These are phyloP conservation scores for Sylvicola fuscatus DNA, from an alignment of 2,888 invertebrate genomes.

Conservation along the genomic window DNA sequence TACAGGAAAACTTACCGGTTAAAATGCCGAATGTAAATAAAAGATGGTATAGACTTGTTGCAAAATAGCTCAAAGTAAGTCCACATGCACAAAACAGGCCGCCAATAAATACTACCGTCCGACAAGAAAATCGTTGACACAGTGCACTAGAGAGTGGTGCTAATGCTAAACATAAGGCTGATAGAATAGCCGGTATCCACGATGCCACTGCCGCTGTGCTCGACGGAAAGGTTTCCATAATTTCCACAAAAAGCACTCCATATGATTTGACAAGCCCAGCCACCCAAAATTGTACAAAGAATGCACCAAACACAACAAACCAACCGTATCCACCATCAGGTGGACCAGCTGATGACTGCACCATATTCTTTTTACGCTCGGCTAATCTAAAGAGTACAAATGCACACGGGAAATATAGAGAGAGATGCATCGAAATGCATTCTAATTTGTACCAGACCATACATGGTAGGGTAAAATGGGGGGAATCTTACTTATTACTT, in stretches of 20 bases:
- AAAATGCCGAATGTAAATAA: constrained; percentile 51
- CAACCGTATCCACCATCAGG: constrained; percentile 60
- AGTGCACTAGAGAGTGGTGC: constrained; percentile 54
- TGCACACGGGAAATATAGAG: background rate
- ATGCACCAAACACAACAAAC: constrained; percentile 56
- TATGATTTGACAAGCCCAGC: constrained; percentile 64
- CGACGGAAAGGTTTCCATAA: constrained; percentile 57
- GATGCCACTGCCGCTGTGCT: constrained; percentile 55
- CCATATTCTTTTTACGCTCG: constrained; percentile 4
- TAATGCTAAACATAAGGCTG: constrained; percentile 53
- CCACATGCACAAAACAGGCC: constrained; percentile 51
- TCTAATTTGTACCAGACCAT: too few species aligned
- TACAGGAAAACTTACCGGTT: constrained; percentile 46
- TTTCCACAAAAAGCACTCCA: constrained; percentile 60
- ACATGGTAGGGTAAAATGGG: too few species aligned
- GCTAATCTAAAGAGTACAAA: background rate
- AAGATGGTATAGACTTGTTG: constrained; percentile 43
- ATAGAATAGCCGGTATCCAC: constrained; percentile 61
- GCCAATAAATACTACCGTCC: constrained; percentile 48
- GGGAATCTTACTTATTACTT: constrained; percentile 4
- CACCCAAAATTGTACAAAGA: constrained; percentile 64
- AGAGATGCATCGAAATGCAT: background rate
- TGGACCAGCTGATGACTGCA: constrained; percentile 20
- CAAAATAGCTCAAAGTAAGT: constrained; percentile 46
- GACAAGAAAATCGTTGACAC: constrained; percentile 46